Conservation (phyloP, 2,113 vertebrate species). For the Oncorhynchus nerka region DNA sequence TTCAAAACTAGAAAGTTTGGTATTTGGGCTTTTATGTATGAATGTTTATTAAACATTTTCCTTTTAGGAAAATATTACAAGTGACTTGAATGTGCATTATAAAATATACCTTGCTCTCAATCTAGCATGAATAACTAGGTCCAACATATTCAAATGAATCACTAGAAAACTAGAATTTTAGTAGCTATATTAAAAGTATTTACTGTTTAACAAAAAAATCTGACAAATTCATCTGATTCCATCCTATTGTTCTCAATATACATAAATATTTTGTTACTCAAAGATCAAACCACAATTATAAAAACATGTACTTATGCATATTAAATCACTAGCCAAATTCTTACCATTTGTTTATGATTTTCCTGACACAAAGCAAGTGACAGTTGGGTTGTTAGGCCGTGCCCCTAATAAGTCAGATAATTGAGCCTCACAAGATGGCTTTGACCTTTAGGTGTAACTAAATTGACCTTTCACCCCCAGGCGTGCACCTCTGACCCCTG, state of each 20-base stretch:
- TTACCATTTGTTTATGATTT: background rate
- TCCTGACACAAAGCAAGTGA: background rate
- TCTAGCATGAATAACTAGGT: background rate
- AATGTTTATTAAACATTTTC: background rate
- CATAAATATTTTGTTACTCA: too few relatives aligned
- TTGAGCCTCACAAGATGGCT: slow-evolving; percentile 68
- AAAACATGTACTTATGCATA: background rate
- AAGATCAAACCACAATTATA: background rate
- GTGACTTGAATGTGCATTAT: background rate
- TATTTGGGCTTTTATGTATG: background rate
- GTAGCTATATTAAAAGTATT: too few relatives aligned
- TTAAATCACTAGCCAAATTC: too few relatives aligned
- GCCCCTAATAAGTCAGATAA: slow-evolving; percentile 60
- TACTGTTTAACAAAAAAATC: too few relatives aligned
- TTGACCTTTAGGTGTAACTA: slow-evolving; percentile 75
- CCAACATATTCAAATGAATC: background rate
- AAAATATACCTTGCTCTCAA: background rate
- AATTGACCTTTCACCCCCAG: slow-evolving; percentile 68
- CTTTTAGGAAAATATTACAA: background rate
- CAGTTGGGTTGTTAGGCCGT: background rate
- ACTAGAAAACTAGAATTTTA: background rate
- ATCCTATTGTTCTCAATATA: background rate
- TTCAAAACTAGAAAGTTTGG: background rate
- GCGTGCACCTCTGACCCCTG: slow-evolving; percentile 70
- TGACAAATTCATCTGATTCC: background rate